These are phyloP conservation scores for Tadarida brasiliensis DNA, from an alignment of 2,797 vertebrate genomes.

Conservation along the genomic window DNA sequence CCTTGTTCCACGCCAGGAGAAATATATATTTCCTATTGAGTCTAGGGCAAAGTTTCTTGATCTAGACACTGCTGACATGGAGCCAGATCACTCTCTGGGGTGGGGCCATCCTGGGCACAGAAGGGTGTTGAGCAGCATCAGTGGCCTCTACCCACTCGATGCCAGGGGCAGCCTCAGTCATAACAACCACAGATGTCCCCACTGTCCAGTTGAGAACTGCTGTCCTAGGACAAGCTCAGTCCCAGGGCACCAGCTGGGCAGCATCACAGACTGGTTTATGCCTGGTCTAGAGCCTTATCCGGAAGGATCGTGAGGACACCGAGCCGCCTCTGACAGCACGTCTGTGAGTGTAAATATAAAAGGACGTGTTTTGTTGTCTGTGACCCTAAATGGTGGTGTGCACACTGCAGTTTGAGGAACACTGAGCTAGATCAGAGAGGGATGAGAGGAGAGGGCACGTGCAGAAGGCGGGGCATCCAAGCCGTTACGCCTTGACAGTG, in stretches of 20 bases:
- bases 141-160: background rate
- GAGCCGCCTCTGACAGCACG: background rate
- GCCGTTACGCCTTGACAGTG: rapidly evolving
- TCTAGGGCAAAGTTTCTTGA: background rate
- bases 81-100: too few relatives aligned
- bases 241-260: background rate
- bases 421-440: background rate
- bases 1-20: background rate
- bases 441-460: background rate
- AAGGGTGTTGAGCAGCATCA: background rate
- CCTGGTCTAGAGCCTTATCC: background rate
- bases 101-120: background rate
- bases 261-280: rapidly evolving
- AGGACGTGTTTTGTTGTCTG: background rate
- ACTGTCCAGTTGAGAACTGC: background rate
- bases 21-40: background rate
- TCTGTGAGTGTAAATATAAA: background rate
- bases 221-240: background rate
- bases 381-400: background rate
- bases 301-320: background rate
- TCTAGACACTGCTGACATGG: background rate
- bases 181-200: background rate
- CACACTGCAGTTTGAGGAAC: background rate
- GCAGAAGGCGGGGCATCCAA: background rate
- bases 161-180: background rate